Conservation (phyloP, 2,113 vertebrate species). For the Puma concolor region DNA sequence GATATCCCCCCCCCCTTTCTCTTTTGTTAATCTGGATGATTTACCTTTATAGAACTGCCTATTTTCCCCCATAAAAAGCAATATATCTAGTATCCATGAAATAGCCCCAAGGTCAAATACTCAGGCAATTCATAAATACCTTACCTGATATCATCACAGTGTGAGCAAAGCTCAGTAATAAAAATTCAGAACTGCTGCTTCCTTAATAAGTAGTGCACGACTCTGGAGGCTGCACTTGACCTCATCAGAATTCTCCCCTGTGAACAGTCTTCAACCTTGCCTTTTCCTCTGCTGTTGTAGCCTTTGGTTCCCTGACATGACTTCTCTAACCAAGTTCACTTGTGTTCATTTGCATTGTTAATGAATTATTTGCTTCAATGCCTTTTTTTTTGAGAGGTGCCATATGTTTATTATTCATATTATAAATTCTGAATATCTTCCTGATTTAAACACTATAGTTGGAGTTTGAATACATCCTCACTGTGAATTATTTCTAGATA, state of each 20-base stretch:
- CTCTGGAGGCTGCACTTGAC: not conserved
- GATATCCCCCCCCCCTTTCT: not conserved
- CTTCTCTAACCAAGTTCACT: constrained; percentile 50
- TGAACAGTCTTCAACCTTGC: not conserved
- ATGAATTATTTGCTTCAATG: constrained; percentile 61
- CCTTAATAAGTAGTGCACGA: not conserved
- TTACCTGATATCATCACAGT: constrained; percentile 48
- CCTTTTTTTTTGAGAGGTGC: constrained; percentile 6
- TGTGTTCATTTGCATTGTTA: constrained; percentile 70
- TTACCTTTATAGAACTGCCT: constrained; percentile 35
- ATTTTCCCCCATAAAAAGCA: constrained; percentile 48
- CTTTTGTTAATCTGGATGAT: constrained; percentile 55
- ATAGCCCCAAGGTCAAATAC: constrained; percentile 64
- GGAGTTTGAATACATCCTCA: constrained; percentile 1
- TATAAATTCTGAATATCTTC: constrained; percentile 12
- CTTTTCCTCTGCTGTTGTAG: not conserved
- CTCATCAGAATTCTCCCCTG: not conserved
- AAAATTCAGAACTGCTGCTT: constrained; percentile 5
- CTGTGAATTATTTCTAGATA: constrained; percentile 48
- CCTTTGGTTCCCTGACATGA: constrained; percentile 52
- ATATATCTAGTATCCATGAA: constrained; percentile 55
- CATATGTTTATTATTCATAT: constrained; percentile 62
- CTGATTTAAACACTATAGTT: constrained; percentile 49
- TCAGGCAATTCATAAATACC: constrained; percentile 59
- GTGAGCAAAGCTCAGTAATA: constrained; percentile 37